phyloP scores from a whole-genome alignment of 2,888 invertebrate species.

The Mimumesa dahlbomi region DNA sequence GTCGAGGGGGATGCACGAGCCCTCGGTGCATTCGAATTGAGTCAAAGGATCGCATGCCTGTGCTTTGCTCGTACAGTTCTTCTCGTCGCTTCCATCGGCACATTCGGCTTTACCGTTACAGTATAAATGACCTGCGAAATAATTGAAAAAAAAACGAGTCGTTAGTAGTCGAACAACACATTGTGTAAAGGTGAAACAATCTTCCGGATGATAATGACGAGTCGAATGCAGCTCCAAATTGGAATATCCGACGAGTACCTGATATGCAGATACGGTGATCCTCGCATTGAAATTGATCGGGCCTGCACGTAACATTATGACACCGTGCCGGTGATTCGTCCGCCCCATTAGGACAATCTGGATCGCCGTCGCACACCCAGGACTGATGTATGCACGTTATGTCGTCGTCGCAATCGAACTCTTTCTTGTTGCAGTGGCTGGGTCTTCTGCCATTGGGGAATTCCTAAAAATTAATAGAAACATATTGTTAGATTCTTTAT shows the following conservation, averaged over 20 bases:
- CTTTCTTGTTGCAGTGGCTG: constrained; percentile 86
- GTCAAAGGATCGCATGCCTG: constrained; percentile 88
- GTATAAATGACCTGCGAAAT: constrained; percentile 85
- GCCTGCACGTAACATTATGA: constrained; percentile 88
- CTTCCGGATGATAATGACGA: no score
- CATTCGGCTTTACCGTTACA: constrained; percentile 93
- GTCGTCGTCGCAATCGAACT: constrained; percentile 90
- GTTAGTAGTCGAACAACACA: no score
- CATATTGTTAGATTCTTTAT: no score
- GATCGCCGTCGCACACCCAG: constrained; percentile 93
- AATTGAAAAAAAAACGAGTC: no score
- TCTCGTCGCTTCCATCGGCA: constrained; percentile 92
- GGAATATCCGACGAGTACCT: constrained; percentile 58
- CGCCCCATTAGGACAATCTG: constrained; percentile 90
- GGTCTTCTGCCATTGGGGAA: constrained; percentile 48
- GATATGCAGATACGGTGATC: constrained; percentile 90
- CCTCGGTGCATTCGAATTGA: constrained; percentile 92
- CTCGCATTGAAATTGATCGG: constrained; percentile 93
- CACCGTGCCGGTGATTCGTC: constrained; percentile 88
- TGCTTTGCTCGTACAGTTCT: constrained; percentile 86
- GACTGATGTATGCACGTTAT: constrained; percentile 90
- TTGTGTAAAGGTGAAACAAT: no score
- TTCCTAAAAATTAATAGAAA: constrained; percentile 23
- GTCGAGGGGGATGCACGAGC: constrained; percentile 89
- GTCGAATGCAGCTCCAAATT: no score